phyloP scores from a whole-genome alignment of 2,113 vertebrate genomes.

The Nipponia nippon region DNA sequence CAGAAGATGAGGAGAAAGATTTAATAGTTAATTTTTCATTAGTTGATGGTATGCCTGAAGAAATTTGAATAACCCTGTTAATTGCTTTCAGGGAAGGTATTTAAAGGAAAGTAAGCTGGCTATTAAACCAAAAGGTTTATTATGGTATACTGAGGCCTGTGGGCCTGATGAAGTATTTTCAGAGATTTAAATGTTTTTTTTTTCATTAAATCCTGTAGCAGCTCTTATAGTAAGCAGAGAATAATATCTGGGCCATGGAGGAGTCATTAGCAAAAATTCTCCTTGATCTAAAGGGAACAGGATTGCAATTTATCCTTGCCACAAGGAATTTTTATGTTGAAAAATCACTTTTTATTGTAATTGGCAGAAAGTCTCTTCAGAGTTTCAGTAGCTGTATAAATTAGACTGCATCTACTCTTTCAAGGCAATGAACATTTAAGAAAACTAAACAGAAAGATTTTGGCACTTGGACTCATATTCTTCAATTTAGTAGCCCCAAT shows the following conservation, averaged over 20 bases:
- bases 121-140: background rate
- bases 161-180: background rate
- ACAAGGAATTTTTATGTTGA: background rate
- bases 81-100: background rate
- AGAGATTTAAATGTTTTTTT: background rate
- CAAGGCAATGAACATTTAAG: background rate
- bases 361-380: background rate
- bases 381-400: background rate
- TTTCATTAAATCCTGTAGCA: background rate
- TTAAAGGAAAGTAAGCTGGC: background rate
- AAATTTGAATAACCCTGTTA: background rate
- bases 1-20: background rate
- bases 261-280: constrained; percentile 6
- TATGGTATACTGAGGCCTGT: background rate
- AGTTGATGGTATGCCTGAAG: background rate
- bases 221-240: background rate
- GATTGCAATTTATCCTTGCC: background rate
- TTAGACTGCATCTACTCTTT: background rate
- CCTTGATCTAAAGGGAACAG: background rate
- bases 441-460: background rate
- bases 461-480: background rate
- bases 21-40: background rate
- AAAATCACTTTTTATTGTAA: background rate
- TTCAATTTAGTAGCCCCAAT: background rate
- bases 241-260: background rate